Evolutionary conservation across 2,888 invertebrate species (phyloP).

Genomic region (Nomada ferruginata): DNA sequence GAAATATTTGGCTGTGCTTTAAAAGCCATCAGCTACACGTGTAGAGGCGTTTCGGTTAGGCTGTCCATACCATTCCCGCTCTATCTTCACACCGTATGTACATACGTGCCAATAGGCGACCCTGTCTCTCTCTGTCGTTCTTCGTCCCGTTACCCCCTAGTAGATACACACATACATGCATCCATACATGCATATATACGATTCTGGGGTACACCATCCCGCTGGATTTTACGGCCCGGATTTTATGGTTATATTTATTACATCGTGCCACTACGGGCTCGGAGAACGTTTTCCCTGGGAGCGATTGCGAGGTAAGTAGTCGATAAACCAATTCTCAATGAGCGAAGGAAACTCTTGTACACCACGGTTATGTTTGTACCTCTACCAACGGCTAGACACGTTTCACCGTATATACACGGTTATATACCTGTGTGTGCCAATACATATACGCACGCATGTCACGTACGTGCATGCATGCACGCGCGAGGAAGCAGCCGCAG

Average conservation of each 20-base stretch:
- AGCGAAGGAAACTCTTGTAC: slow-evolving; percentile 67
- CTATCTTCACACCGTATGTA: slow-evolving; percentile 70
- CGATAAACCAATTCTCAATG: slow-evolving; percentile 81
- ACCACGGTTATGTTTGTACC: slow-evolving; percentile 56
- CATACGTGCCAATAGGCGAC: slow-evolving; percentile 73
- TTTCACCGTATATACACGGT: not conserved
- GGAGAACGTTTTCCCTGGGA: slow-evolving; percentile 72
- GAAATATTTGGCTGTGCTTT: slow-evolving; percentile 55
- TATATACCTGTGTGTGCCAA: too few species aligned
- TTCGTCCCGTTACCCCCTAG: slow-evolving; percentile 3
- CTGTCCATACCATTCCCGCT: slow-evolving; percentile 63
- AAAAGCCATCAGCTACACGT: slow-evolving; percentile 63
- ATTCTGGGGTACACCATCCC: slow-evolving; percentile 42
- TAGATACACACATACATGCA: slow-evolving; percentile 7
- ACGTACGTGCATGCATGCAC: too few species aligned
- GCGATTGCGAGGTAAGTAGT: slow-evolving; percentile 79
- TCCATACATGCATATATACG: slow-evolving; percentile 16
- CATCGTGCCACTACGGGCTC: slow-evolving; percentile 63
- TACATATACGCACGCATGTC: not conserved
- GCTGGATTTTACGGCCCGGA: slow-evolving; percentile 69
- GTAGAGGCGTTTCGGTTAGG: slow-evolving; percentile 61
- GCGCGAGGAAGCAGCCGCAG: not conserved
- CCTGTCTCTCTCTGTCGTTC: slow-evolving; percentile 1
- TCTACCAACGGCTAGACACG: not conserved
- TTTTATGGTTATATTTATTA: slow-evolving; percentile 81